phyloP scores from a whole-genome alignment of 2,888 invertebrate genomes.

The Opisthograptis luteolata region DNA sequence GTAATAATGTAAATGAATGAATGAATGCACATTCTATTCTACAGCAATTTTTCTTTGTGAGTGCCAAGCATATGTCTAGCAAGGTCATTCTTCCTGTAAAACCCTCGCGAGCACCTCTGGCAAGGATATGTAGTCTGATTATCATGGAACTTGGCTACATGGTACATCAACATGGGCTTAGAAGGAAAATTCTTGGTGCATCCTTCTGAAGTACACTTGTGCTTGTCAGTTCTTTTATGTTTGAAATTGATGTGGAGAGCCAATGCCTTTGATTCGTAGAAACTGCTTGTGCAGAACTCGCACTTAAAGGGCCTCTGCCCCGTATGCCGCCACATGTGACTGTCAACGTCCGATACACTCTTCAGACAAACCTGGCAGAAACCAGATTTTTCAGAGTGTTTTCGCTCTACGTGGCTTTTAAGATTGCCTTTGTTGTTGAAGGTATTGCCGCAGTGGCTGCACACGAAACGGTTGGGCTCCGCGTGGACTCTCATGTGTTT shows the following conservation, averaged over 20 bases:
- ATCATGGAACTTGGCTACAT: slow-evolving; percentile 66
- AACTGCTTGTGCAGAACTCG: slow-evolving; percentile 65
- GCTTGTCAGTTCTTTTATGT: slow-evolving; percentile 65
- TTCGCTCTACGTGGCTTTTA: slow-evolving; percentile 76
- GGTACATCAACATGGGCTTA: slow-evolving; percentile 67
- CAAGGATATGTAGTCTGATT: slow-evolving; percentile 65
- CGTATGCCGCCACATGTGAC: slow-evolving; percentile 82
- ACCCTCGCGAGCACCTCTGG: slow-evolving; percentile 66
- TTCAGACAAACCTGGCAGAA: slow-evolving; percentile 78
- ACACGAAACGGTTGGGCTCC: slow-evolving; percentile 60
- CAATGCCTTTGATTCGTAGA: slow-evolving; percentile 59
- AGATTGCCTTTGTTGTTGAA: slow-evolving; percentile 79
- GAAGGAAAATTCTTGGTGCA: slow-evolving; percentile 65
- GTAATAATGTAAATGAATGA: too few relatives aligned
- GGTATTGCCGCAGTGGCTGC: slow-evolving; percentile 67
- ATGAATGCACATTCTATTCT: slow-evolving; percentile 7
- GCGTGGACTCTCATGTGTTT: slow-evolving; percentile 74
- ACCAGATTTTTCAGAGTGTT: slow-evolving; percentile 83
- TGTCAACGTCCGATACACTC: slow-evolving; percentile 79
- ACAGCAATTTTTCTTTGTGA: slow-evolving; percentile 62
- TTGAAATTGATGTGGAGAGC: slow-evolving; percentile 70
- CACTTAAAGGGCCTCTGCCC: slow-evolving; percentile 76
- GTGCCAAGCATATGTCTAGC: slow-evolving; percentile 68
- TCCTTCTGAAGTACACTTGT: slow-evolving; percentile 59
- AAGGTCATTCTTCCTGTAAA: slow-evolving; percentile 74